Evolutionary conservation across 2,113 vertebrate species (phyloP).

Genomic region (Ciconia maguari): DNA sequence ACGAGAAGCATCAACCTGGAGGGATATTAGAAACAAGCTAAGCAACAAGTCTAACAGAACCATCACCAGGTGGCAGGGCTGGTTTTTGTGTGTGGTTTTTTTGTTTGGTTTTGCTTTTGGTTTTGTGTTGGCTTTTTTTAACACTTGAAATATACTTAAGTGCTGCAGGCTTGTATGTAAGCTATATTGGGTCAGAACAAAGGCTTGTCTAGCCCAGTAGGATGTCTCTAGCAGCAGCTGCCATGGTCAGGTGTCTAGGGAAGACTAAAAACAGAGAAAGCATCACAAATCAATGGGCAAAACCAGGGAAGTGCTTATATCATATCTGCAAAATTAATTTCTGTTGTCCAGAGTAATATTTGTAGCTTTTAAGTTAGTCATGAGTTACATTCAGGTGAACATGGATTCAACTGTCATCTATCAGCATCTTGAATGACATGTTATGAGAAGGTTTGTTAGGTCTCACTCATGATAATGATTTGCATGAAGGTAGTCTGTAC

Average conservation of each 20-base stretch:
- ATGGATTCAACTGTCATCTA: background rate
- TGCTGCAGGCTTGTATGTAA: background rate
- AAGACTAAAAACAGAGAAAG: background rate
- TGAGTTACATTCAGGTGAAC: background rate
- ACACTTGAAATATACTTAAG: background rate
- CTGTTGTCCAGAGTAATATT: background rate
- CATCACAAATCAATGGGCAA: background rate
- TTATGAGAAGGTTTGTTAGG: background rate
- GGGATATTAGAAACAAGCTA: background rate
- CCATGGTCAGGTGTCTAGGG: background rate
- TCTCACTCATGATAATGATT: background rate
- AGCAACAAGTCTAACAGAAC: background rate
- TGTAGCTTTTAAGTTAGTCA: background rate
- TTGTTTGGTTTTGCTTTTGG: background rate
- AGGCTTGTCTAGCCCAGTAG: background rate
- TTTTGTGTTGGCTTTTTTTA: background rate
- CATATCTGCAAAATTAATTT: background rate
- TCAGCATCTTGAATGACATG: background rate
- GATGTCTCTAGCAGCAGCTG: background rate
- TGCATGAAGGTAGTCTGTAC: background rate
- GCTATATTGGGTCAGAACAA: background rate
- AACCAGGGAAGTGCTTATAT: background rate
- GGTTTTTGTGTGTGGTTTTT: background rate
- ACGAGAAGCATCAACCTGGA: background rate
- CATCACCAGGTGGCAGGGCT: constrained; percentile 66